phyloP scores from a whole-genome alignment of 1,140 invertebrate genomes.

The Scaptomyza hsui region DNA sequence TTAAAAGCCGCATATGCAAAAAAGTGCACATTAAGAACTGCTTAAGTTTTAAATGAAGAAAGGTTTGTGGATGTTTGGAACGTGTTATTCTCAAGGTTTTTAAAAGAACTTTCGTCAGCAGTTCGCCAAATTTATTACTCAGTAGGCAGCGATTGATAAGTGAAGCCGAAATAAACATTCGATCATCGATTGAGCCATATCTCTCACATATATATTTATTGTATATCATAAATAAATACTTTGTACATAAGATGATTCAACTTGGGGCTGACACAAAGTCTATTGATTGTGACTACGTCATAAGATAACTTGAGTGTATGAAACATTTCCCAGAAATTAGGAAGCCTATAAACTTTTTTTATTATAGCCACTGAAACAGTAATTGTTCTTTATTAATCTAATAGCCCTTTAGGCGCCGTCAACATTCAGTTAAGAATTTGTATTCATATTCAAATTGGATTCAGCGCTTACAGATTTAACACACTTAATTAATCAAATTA shows the following conservation, averaged over 20 bases:
- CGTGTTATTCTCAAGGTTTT: slow-evolving; percentile 1
- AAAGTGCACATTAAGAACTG: slow-evolving; percentile 21
- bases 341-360: slow-evolving; percentile 9
- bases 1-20: slow-evolving; percentile 56
- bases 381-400: slow-evolving; percentile 59
- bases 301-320: background rate
- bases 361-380: slow-evolving; percentile 27
- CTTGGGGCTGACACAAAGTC: slow-evolving; percentile 16
- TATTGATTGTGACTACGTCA: slow-evolving; percentile 23
- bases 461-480: background rate
- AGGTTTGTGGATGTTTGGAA: slow-evolving; percentile 16
- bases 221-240: background rate
- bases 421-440: slow-evolving; percentile 11
- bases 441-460: slow-evolving; percentile 7
- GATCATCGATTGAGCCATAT: slow-evolving; percentile 21
- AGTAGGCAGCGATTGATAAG: slow-evolving; percentile 9
- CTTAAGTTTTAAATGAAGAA: slow-evolving; percentile 8
- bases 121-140: slow-evolving; percentile 26
- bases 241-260: slow-evolving; percentile 21
- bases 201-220: background rate
- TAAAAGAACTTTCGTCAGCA: background rate
- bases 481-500: slow-evolving; percentile 73
- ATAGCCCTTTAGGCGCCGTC: slow-evolving; percentile 36
- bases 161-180: slow-evolving; percentile 22
- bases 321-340: slow-evolving; percentile 4